Conservation (phyloP, 2,113 vertebrate species). For the Noctilio leporinus region DNA sequence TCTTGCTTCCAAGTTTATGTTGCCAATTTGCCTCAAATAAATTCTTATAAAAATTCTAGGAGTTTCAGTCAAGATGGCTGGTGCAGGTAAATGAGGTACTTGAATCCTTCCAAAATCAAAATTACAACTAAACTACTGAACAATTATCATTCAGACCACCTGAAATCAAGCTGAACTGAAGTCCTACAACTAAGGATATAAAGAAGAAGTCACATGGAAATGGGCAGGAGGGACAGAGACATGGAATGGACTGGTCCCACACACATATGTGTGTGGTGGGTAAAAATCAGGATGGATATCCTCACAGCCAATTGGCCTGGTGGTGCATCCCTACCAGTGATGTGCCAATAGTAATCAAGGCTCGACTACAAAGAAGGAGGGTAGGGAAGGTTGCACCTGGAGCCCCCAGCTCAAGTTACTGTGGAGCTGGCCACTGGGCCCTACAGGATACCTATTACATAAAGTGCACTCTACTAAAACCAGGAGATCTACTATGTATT, state of each 20-base stretch:
- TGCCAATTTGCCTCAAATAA: not conserved
- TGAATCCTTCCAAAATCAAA: not conserved
- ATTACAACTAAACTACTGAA: not conserved
- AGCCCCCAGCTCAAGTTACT: not conserved
- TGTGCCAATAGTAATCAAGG: not conserved
- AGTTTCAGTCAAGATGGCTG: not conserved
- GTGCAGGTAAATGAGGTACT: not conserved
- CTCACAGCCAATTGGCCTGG: not conserved
- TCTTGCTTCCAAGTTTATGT: not conserved
- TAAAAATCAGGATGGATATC: not conserved
- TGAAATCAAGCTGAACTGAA: not conserved
- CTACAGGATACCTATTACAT: not conserved
- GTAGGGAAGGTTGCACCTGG: not conserved
- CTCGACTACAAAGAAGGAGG: not conserved
- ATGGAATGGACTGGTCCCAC: not conserved
- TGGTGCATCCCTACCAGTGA: not conserved
- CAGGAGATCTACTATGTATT: not conserved
- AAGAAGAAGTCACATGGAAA: not conserved
- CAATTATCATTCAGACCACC: not conserved
- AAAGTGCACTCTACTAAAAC: not conserved
- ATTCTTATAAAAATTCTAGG: not conserved
- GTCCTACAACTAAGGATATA: not conserved
- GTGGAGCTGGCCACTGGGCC: not conserved
- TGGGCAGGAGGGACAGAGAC: not conserved
- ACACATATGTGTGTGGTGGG: not conserved